These are phyloP conservation scores for Erannis defoliaria DNA, from an alignment of 2,888 invertebrate species.

Conservation along the genomic window DNA sequence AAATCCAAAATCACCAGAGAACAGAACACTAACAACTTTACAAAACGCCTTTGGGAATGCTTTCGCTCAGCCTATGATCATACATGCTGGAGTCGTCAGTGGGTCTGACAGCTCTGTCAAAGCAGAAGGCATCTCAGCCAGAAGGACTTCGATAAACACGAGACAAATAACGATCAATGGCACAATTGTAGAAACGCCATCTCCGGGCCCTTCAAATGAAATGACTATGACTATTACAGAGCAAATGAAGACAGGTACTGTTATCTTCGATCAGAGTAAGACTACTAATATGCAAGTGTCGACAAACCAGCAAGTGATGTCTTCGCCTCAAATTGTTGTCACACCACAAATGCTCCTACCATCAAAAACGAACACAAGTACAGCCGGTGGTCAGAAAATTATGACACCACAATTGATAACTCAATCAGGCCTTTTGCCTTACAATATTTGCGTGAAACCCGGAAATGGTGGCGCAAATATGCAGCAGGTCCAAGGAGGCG, in stretches of 20 bases:
- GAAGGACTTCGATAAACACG: conserved; percentile 83
- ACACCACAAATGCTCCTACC: conserved; percentile 83
- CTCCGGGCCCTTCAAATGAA: conserved; percentile 82
- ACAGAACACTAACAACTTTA: conserved; percentile 79
- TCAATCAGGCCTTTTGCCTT: conserved; percentile 78
- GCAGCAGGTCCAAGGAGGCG: conserved; percentile 79
- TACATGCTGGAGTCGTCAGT: conserved; percentile 80
- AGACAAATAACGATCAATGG: conserved; percentile 85
- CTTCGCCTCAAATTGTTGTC: conserved; percentile 83
- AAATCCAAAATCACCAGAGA: conserved; percentile 85
- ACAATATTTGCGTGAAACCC: conserved; percentile 83
- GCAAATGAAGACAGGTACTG: conserved; percentile 81
- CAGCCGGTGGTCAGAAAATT: conserved; percentile 73
- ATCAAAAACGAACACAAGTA: conserved; percentile 76
- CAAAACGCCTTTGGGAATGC: conserved; percentile 83
- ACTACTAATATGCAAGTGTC: conserved; percentile 81
- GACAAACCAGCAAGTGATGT: conserved; percentile 76
- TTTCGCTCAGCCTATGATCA: conserved; percentile 83
- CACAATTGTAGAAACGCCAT: conserved; percentile 83
- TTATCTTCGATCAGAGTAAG: conserved; percentile 82
- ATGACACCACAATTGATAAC: conserved; percentile 79
- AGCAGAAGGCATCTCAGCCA: conserved; percentile 80
- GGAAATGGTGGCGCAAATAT: conserved; percentile 73
- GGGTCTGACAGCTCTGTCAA: conserved; percentile 78
- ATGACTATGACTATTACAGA: conserved; percentile 84